These are phyloP conservation scores for Furnarius figulus DNA, from an alignment of 2,113 vertebrate species.

Conservation along the genomic window DNA sequence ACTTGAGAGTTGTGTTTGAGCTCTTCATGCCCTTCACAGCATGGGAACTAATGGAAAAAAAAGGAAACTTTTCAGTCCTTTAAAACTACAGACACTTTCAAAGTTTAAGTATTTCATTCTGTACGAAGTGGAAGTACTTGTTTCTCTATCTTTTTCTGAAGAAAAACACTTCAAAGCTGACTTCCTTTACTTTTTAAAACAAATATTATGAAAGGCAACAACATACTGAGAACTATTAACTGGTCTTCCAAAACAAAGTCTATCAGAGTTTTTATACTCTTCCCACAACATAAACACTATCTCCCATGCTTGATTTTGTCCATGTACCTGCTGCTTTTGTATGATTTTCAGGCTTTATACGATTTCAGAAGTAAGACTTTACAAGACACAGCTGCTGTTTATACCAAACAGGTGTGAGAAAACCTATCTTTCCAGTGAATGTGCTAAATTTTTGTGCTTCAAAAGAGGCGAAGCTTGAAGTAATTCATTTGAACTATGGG, in stretches of 20 bases:
- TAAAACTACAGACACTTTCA: background rate
- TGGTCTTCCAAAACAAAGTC: background rate
- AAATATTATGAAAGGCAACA: background rate
- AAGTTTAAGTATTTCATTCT: background rate
- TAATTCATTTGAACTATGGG: background rate
- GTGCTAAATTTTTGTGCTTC: background rate
- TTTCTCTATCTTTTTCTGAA: background rate
- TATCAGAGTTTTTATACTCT: background rate
- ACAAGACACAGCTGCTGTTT: background rate
- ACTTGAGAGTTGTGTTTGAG: background rate
- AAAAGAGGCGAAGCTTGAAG: background rate
- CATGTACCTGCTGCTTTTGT: background rate
- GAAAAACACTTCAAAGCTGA: background rate
- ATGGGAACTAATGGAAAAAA: background rate
- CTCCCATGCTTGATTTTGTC: background rate
- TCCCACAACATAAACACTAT: background rate
- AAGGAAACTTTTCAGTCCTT: background rate
- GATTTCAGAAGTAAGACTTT: background rate
- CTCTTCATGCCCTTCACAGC: background rate
- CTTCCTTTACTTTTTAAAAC: background rate
- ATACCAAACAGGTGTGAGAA: background rate
- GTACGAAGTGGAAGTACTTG: background rate
- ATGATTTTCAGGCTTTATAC: background rate
- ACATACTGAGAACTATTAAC: background rate
- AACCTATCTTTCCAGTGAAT: background rate